Evolutionary conservation across 2,888 invertebrate genomes (phyloP).

Genomic region (Mythimna loreyi): DNA sequence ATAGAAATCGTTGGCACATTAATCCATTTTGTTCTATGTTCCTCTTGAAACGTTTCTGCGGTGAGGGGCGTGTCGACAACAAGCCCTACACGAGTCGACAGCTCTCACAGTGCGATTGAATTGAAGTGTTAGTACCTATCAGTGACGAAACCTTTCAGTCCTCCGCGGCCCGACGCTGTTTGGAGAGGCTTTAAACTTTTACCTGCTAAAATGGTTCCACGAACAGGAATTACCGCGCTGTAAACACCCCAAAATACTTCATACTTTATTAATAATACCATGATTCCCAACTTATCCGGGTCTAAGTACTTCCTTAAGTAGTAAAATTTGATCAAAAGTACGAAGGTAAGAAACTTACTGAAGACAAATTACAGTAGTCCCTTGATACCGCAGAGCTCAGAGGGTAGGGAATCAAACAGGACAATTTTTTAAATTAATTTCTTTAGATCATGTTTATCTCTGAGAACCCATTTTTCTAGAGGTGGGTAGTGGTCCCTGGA

Average conservation of each 20-base stretch:
- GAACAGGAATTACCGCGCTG: background rate
- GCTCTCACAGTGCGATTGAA: conserved; percentile 60
- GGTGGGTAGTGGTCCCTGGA: conserved; percentile 55
- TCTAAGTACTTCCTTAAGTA: conserved; percentile 13
- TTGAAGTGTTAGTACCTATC: conserved; percentile 61
- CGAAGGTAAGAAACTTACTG: conserved; percentile 20
- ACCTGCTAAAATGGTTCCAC: conserved; percentile 31
- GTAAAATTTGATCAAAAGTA: conserved; percentile 31
- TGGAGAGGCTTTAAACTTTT: conserved; percentile 42
- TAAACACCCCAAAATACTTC: conserved; percentile 16
- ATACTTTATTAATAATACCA: conserved; percentile 23
- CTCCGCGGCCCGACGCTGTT: conserved; percentile 30
- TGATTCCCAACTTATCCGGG: conserved; percentile 1
- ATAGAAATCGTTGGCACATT: background rate
- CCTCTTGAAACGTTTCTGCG: conserved; percentile 44
- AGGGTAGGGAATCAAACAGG: conserved; percentile 41
- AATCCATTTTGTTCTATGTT: conserved; percentile 38
- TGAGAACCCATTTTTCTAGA: conserved; percentile 62
- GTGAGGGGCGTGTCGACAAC: conserved; percentile 52
- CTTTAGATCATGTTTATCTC: conserved; percentile 61
- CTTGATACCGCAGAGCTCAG: conserved; percentile 30
- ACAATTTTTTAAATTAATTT: conserved; percentile 60
- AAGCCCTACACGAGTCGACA: conserved; percentile 58
- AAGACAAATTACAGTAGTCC: conserved; percentile 46
- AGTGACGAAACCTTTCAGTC: conserved; percentile 49